Evolutionary conservation across 37 sponge, comb jelly and placozoan species (phyloP).

Genomic region (Spongilla lacustris): DNA sequence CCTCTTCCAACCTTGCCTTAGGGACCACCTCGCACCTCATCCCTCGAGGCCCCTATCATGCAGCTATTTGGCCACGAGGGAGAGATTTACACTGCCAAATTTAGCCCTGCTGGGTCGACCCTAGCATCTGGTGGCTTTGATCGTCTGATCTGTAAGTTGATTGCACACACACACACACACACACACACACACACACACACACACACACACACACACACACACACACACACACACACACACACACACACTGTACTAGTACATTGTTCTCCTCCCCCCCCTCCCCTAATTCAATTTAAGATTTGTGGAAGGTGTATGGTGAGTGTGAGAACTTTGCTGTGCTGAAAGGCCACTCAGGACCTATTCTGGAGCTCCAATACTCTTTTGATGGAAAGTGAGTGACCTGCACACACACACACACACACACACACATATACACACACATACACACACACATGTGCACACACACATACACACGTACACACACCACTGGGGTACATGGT

Average conservation of each 20-base stretch:
- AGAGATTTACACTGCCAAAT: conserved; percentile 24
- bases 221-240: not conserved
- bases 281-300: conserved; percentile 28
- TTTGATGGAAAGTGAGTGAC: conserved; percentile 83
- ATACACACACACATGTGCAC: no score
- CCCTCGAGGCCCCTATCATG: conserved; percentile 96
- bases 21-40: conserved; percentile 91
- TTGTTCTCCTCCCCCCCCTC: no score
- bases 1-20: not conserved
- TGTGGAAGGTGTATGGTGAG: conserved; percentile 99
- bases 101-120: conserved; percentile 90
- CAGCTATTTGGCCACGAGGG: conserved; percentile 95
- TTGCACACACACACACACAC: not conserved
- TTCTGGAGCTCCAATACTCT: conserved; percentile 87
- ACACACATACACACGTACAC: not conserved
- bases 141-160: conserved; percentile 79
- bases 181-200: conserved; percentile 11
- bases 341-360: conserved; percentile 85
- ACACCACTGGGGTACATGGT: no score
- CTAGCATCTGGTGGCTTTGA: conserved; percentile 94
- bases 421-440: no score
- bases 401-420: not conserved
- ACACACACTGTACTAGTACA: not conserved
- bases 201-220: conserved; percentile 14
- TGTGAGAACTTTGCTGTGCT: conserved; percentile 96